Evolutionary conservation across 1,140 invertebrate genomes (phyloP).

Genomic region (Plutomurus gul): DNA sequence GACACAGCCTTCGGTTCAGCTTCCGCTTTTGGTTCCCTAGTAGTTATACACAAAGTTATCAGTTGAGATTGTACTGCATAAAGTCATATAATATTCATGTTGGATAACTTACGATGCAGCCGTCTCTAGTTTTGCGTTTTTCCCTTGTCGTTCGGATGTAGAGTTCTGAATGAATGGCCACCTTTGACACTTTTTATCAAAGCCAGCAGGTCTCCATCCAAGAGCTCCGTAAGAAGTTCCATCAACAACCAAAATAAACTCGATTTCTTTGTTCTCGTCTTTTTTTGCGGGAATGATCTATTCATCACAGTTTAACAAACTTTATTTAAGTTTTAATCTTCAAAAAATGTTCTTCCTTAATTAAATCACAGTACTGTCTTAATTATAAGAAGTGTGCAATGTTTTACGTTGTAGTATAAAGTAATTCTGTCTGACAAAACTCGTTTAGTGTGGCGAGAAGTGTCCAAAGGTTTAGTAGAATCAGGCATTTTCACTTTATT

Average conservation of each 20-base stretch:
- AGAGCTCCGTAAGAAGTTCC: constrained; percentile 82
- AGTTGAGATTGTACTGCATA: background rate
- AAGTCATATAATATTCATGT: background rate
- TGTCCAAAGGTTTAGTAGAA: constrained; percentile 32
- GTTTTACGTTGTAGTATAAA: constrained; percentile 43
- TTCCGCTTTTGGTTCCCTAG: constrained; percentile 56
- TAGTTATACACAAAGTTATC: background rate
- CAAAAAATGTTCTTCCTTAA: no score
- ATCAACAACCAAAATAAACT: constrained; percentile 81
- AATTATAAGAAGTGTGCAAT: no score
- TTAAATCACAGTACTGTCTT: no score
- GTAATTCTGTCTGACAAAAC: constrained; percentile 49
- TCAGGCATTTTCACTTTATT: constrained; percentile 46
- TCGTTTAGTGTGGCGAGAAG: constrained; percentile 48
- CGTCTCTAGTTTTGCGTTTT: constrained; percentile 15
- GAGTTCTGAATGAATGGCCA: constrained; percentile 49
- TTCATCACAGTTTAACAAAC: no score
- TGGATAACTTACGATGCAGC: constrained; percentile 34
- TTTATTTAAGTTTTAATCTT: no score
- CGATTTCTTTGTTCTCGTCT: constrained; percentile 77
- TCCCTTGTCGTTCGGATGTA: constrained; percentile 37
- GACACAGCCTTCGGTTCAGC: constrained; percentile 58
- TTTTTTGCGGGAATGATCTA: constrained; percentile 42
- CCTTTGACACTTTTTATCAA: constrained; percentile 44
- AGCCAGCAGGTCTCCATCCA: constrained; percentile 66